Base-by-base conservation (phyloP, 2,888 invertebrate species). In the Meliscaeva auricollis region DNA sequence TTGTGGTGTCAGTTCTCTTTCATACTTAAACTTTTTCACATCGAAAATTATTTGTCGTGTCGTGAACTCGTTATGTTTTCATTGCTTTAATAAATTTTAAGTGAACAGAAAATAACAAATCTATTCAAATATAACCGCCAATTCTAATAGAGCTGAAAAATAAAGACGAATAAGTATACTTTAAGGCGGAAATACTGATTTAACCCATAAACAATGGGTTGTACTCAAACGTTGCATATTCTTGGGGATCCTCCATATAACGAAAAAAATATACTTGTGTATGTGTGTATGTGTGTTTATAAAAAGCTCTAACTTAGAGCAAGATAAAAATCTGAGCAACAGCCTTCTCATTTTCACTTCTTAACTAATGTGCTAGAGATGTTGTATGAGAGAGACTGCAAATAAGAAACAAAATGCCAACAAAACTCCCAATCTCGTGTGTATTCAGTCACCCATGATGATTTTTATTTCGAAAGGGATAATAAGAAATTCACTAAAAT, bases 231-330 rank as follows among this genome's bases (percentile, higher is more conserved):
- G 66, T 76, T 72, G 82, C 82, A 82, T 77, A 80, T 69, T 72
- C 46, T 66, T 22, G 46, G 82, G 82, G 46, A 46, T 7, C 66
- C 60, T 38, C 77, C 77, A 82, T 82, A 13, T 54, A n/a, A 11
- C 2, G 8, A 17, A 20, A 20, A 4, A 8, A 68, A 52, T 6
- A 48, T 26, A 26, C 26, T 13, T 48, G 8, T 41, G 44, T 3
- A 1, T 32, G n/a, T 32, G 56, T 48, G 8, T 41, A 35, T 3
- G 6, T 32, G n/a, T 32, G 56, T 60, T 32, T 22, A 4, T 13
- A 15, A 30, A 68, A 58, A 72, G 70, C 62, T 69, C 38, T n/a
- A 20, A 32, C 15, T 17, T 9, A 26, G 38, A 73, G 20, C 38
- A 32, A 15, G 5, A 54, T 22, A 15, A 32, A 15, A 3, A 26